These are phyloP conservation scores for Mixornis gularis DNA, from an alignment of 2,113 vertebrate species.

Conservation along the genomic window DNA sequence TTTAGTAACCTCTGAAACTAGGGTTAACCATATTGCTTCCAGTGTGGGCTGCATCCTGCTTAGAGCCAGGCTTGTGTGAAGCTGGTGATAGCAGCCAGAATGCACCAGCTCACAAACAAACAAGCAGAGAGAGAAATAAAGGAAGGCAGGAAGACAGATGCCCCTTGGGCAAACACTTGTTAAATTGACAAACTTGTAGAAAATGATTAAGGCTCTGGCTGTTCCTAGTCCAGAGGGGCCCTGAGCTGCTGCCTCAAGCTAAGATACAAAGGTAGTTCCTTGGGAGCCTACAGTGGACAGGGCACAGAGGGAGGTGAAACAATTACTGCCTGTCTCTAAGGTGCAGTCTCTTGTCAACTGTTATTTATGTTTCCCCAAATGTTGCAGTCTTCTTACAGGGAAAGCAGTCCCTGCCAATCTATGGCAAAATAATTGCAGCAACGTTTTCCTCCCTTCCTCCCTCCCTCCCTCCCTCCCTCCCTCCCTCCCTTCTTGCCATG, in stretches of 20 bases:
- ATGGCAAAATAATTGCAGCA: conserved; percentile 43
- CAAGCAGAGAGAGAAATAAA: conserved; percentile 51
- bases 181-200: conserved; percentile 68
- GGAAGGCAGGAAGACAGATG: conserved; percentile 58
- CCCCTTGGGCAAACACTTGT: conserved; percentile 67
- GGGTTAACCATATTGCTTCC: not conserved
- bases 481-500: not conserved
- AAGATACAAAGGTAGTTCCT: conserved; percentile 53
- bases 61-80: not conserved
- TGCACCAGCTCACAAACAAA: conserved; percentile 39
- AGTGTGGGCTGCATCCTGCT: not conserved
- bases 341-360: conserved; percentile 53
- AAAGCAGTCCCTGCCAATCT: conserved; percentile 46
- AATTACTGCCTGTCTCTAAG: conserved; percentile 57
- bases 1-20: conserved; percentile 9
- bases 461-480: not conserved
- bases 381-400: conserved; percentile 31
- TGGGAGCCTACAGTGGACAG: conserved; percentile 57
- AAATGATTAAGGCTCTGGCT: conserved; percentile 64
- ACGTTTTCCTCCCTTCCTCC: not conserved
- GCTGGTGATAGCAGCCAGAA: conserved; percentile 20
- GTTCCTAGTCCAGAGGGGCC: conserved; percentile 50
- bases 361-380: conserved; percentile 65
- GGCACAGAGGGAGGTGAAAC: conserved; percentile 64
- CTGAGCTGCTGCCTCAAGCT: conserved; percentile 52